Evolutionary conservation across 2,113 vertebrate genomes (phyloP).

Genomic region (Nycticryphes semicollaris): DNA sequence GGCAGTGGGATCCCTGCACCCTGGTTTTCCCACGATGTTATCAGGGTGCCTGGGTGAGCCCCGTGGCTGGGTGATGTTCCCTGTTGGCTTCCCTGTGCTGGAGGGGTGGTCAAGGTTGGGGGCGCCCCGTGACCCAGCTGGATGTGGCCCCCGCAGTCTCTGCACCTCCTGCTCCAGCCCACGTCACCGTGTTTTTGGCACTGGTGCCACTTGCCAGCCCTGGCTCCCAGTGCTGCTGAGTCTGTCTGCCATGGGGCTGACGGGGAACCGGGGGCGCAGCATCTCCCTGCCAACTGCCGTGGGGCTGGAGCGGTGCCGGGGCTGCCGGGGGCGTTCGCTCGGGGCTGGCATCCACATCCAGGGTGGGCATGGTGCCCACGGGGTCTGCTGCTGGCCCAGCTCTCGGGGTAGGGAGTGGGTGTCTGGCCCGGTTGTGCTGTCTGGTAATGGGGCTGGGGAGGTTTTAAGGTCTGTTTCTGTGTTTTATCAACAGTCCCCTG

Average conservation of each 20-base stretch:
- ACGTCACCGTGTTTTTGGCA: not conserved
- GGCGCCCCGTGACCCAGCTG: not conserved
- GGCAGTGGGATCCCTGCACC: not conserved
- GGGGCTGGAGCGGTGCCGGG: not conserved
- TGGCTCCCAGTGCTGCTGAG: not conserved
- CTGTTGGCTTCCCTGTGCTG: too few relatives aligned
- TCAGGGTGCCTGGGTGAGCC: not conserved
- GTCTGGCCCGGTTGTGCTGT: not conserved
- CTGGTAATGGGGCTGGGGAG: not conserved
- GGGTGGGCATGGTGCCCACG: not conserved
- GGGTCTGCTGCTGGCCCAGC: not conserved
- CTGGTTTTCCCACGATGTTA: fast-evolving
- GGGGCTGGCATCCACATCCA: not conserved
- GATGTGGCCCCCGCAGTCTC: fast-evolving
- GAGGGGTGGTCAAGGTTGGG: not conserved
- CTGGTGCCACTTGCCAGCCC: not conserved
- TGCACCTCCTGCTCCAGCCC: not conserved
- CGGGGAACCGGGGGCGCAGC: not conserved
- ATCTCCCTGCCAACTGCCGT: not conserved
- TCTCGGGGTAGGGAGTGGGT: fast-evolving
- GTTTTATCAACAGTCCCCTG: not conserved
- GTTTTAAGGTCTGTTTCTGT: not conserved
- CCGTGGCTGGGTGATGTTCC: fast-evolving
- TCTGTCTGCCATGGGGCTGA: not conserved
- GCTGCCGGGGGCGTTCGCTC: not conserved